Base-by-base conservation (phyloP, 2,888 invertebrate species). In the Meghimatium bilineatum region DNA sequence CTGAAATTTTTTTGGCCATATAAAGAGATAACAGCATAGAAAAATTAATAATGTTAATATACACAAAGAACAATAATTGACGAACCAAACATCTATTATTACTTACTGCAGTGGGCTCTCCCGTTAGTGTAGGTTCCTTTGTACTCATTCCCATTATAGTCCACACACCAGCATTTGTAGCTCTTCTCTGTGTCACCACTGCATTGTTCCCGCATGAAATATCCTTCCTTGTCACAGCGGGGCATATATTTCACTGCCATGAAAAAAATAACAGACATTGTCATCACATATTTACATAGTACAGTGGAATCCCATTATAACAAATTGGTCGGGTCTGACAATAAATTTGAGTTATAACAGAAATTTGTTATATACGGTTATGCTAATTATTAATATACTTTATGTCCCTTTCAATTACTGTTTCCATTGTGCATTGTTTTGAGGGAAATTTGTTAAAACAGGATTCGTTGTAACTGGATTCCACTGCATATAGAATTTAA, bases 101-200 rank as follows among this genome's bases (percentile, higher is more conserved):
- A 84, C 86, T 82, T 77, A 86, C 86, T 74, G 63, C 86, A 86
- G 29, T 85, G 85, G 32, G 86, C 86, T 38, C 84, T 85, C 5
- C 85, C 86, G 44, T 75, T 34, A n/a, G 74, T 82, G 8, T 72
- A 84, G 6, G 91, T 87, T 3, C 90, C 90, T 0, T 85, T 72
- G 66, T 89, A 87, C 63, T 88, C 87, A 67, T 84, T 85, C 1
- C 90, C 90, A 34, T 85, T 84, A 23, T 85, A 86, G 67, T 90
- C 87, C 3, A 90, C 91, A 82, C 91, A 91, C 90, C 90, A 91
- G 75, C 91, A 91, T 23, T 84, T 82, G 77, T 74, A 84, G 8
- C 36, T 26, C 14, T 79, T 34, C 5, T 84, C 71, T 8, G 60
- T 34, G 12, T 71, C 78, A 34, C 83, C 82, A 60, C 44, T 76